Evolutionary conservation across 1,140 invertebrate species (phyloP), one percentile per base, ranked within the genome.

Genomic region (Achatina immaculata): DNA sequence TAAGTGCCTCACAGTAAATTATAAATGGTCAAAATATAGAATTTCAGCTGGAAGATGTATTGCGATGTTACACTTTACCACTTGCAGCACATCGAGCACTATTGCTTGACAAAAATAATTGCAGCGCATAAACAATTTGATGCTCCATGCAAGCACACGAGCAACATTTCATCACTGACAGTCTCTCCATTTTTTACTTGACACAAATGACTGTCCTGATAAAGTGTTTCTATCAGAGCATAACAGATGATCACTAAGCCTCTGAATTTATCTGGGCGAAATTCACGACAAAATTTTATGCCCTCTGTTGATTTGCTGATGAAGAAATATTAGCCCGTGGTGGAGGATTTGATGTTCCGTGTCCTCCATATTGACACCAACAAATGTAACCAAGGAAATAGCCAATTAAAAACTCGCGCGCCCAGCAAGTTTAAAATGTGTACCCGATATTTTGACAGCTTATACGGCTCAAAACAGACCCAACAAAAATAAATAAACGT

Each of bases 291-390:
- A 16, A 28, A 34, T 51, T 19, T 28, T 40, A 62, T 66, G n/a
- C 0, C 34, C 68, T 42, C 14, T 42, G 65, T 24, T 36, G 4
- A 40, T 43, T 40, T 42, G 1, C 19, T 6, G 9, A n/a, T 43
- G 9, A 14, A 69, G 9, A 43, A 21, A n/a, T 40, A 4, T 73
- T 31, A 28, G 48, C 6, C 24, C 2, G 6, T n/a, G 16, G 31
- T n/a, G 43, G 71, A 73, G 43, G 43, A 73, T 19, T 45, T 36
- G 66, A 45, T 68, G 65, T 71, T 71, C 74, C 45, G 42, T 19
- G 66, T 79, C 65, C 77, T 71, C 77, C 77, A 79, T 79, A 36
- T 79, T 81, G 80, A 74, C 71, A 71, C 79, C 42, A 74, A 38
- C 43, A 2, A 36, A 43, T 43, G 74, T 76, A 51, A 43, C 74